Evolutionary conservation across 2,113 vertebrate species (phyloP).

Genomic region (Anarrhichthys ocellatus): DNA sequence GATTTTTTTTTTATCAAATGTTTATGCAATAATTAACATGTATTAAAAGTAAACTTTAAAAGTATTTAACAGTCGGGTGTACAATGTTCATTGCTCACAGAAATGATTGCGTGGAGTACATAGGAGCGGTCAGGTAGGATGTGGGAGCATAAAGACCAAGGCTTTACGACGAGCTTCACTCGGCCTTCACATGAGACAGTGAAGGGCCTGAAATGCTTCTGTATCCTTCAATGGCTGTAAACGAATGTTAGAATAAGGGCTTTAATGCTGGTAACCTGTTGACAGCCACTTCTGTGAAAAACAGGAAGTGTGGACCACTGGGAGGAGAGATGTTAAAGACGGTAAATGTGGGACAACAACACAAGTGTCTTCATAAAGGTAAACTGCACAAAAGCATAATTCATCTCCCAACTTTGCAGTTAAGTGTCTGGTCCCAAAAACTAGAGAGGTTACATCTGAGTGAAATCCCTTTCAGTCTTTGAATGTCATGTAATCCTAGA

Average conservation of each 20-base stretch:
- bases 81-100: background rate
- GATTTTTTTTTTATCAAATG: background rate
- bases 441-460: background rate
- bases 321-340: background rate
- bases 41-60: slow-evolving; percentile 24
- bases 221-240: slow-evolving; percentile 5
- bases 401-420: background rate
- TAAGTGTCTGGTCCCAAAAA: background rate
- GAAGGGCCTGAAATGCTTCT: background rate
- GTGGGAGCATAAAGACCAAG: background rate
- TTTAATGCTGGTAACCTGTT: slow-evolving; percentile 16
- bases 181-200: background rate
- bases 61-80: slow-evolving; percentile 23
- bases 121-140: background rate
- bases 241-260: slow-evolving; percentile 6
- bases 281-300: background rate
- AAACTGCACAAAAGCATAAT: slow-evolving; percentile 21
- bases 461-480: background rate
- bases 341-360: slow-evolving; percentile 24
- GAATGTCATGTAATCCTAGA: slow-evolving; percentile 65
- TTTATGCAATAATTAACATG: slow-evolving; percentile 23
- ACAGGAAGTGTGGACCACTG: slow-evolving; percentile 1
- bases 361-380: slow-evolving; percentile 26
- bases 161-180: background rate
- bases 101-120: background rate